Percentiles rank a stretch among this genome's conserved stretches.
These are phyloP conservation scores for Plagodis pulveraria DNA, from an alignment of 2,888 invertebrate genomes.

Conservation along the genomic window DNA sequence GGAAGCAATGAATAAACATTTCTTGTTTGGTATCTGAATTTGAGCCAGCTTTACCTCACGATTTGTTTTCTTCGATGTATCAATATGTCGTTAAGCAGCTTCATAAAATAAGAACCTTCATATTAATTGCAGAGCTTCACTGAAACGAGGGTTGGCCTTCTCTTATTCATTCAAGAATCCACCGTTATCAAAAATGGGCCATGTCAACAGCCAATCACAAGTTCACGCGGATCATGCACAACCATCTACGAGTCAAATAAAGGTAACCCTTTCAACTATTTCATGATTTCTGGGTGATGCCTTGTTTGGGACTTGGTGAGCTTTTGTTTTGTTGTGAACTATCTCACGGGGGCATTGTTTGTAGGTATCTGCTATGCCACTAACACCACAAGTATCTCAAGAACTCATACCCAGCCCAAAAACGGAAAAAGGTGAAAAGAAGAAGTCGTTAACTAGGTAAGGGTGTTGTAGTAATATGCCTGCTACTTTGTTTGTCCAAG, in stretches of 20 bases:
- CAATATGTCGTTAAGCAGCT: no score
- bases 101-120: slow-evolving; percentile 25
- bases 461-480: neutral
- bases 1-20: no score
- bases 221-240: slow-evolving; percentile 40
- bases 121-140: slow-evolving; percentile 78
- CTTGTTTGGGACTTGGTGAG: neutral
- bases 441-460: slow-evolving; percentile 59
- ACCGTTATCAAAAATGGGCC: slow-evolving; percentile 92
- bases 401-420: slow-evolving; percentile 40
- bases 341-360: neutral
- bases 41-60: no score
- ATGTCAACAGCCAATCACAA: slow-evolving; percentile 79
- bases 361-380: slow-evolving; percentile 8
- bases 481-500: slow-evolving; percentile 6
- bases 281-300: no score
- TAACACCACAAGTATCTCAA: slow-evolving; percentile 7
- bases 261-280: slow-evolving; percentile 14
- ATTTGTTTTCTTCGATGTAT: no score
- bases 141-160: slow-evolving; percentile 88
- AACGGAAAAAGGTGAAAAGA: slow-evolving; percentile 57
- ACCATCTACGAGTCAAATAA: slow-evolving; percentile 10
- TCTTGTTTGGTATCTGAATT: no score
- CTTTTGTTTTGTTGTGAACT: neutral
- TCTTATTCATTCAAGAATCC: slow-evolving; percentile 91